Evolutionary conservation across 2,797 vertebrate genomes (phyloP), one percentile per base, ranked within the genome.

Genomic region (Trachurus trachurus): DNA sequence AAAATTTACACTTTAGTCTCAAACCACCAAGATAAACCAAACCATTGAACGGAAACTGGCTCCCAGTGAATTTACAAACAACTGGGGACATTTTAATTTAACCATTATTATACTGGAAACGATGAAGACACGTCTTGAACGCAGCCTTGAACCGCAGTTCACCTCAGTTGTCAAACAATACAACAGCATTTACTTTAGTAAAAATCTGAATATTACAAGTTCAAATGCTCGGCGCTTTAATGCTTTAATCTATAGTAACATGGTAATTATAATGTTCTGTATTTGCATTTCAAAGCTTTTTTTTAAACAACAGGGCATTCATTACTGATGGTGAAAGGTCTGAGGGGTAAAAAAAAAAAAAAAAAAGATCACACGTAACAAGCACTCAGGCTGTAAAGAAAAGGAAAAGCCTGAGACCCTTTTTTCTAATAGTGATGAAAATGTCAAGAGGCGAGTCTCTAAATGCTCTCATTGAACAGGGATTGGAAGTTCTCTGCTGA

Each of bases 401-500:
- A 34, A 76, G 67, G 68, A 78, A 70, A 74, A 72, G 66, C 62
- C 81, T 0, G 53, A 61, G 61, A 82, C 61, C 47, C 52, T 76
- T 61, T 61, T 74, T 80, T 78, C 34, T 68, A 69, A 80, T n/a
- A 76, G 59, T 70, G 76, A 81, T 74, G 78, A 80, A 87, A 91
- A 87, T 82, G 83, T 90, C 91, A 86, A 85, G 89, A 88, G 88
- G 82, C 72, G 15, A 64, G 80, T 87, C 57, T 88, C 34, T 84
- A 88, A 90, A 89, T 59, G 81, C 83, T 86, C 80, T 78, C 77
- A 78, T 53, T 83, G 88, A 90, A 87, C 85, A 57, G 81, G 88
- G 92, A 91, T 88, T 87, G 86, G 68, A 87, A 87, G 82, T 83
- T 81, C 81, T 88, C n/a, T 39, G 54, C 81, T 81, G 92, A 92